Evolutionary conservation across 2,113 vertebrate species (phyloP).

Genomic region (Hemiprocne comata): DNA sequence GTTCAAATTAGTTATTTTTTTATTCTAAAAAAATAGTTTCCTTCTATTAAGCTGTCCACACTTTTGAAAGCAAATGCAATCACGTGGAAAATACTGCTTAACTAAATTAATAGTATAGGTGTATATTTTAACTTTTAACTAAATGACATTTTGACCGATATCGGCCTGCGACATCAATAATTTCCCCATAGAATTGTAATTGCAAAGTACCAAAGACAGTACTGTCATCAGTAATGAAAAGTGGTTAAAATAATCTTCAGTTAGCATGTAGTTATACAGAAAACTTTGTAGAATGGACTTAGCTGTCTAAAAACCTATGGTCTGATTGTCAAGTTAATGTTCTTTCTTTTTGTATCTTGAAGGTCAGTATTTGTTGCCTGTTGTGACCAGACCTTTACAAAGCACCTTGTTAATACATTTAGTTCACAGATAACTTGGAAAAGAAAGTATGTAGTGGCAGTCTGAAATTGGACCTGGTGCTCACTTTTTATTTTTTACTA

Average conservation of each 20-base stretch:
- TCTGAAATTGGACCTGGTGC: not conserved
- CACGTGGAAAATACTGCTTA: not conserved
- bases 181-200: not conserved
- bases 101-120: not conserved
- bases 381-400: not conserved
- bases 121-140: not conserved
- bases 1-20: slow-evolving; percentile 25
- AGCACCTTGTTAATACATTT: not conserved
- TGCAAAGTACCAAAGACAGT: not conserved
- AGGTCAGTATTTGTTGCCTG: not conserved
- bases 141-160: not conserved
- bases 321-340: not conserved
- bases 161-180: no score
- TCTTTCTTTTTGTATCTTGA: not conserved
- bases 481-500: not conserved
- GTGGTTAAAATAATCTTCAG: not conserved
- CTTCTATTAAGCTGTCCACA: not conserved
- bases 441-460: not conserved
- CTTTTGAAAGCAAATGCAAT: slow-evolving; percentile 38
- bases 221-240: not conserved
- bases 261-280: not conserved
- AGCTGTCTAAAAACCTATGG: not conserved
- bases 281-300: not conserved
- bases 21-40: not conserved
- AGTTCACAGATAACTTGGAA: not conserved